Base-by-base conservation (phyloP, 2,113 vertebrate species). In the Cryptomyrus ogoouensis region DNA sequence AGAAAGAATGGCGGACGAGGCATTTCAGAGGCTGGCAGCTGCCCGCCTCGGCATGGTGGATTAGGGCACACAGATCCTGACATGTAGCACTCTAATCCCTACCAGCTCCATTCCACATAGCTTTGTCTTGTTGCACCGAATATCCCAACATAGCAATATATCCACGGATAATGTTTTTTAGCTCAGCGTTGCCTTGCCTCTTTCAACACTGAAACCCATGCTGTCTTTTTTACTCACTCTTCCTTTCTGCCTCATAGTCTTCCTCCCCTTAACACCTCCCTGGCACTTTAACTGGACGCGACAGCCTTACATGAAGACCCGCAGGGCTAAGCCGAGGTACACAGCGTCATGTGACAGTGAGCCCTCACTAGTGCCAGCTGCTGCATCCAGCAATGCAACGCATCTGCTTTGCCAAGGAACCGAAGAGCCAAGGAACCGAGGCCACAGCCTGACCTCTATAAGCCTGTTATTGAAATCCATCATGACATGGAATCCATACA, bases 271-370 rank as follows among this genome's bases (percentile, higher is more conserved):
- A 7, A 39, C n/a, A 77, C 58, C 84, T 83, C 47, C 31, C 5
- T 7, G 17, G 17, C 21, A 52, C 89, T 24, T 12, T 88, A 93
- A 94, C 47, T 49, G 86, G 90, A 91, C 84, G 88, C 85, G 89
- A 91, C 90, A 90, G 92, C 91, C 92, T 91, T 91, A 90, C 89
- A 89, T 80, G 88, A 62, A 88, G 87, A 91, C 83, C 89, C 90
- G 53, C 50, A 88, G 89, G 91, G 91, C 53, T 90, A 92, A 84
- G 56, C 66, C 44, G 88, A 58, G 86, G 77, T n/a, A 66, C 83
- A 93, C 91, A 93, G 87, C 70, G 35, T 42, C 74, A 42, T 7
- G 15, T 2, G 74, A 80, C 74, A 58, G 74, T 87, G 83, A 89
- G 90, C 90, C 58, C 77, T 7, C 0, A 77, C 83, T 83, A 74